Evolutionary conservation across 2,113 vertebrate genomes (phyloP), one percentile per base, ranked within the genome.

Genomic region (Gambusia affinis): DNA sequence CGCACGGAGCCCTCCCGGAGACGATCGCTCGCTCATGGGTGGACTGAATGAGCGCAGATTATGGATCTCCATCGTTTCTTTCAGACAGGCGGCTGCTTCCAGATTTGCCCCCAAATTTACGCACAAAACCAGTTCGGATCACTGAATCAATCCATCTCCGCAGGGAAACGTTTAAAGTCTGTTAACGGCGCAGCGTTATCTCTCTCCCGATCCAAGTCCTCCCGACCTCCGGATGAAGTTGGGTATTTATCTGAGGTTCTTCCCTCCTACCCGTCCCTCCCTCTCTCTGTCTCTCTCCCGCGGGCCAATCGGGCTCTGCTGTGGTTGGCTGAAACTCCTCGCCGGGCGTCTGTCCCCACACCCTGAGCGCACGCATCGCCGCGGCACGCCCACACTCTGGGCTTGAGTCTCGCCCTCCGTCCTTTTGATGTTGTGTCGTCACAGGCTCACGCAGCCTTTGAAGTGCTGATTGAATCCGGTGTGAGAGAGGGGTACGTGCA

Each of bases 241-340:
- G 72, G 80, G 87, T 64, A 86, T 91, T 91, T 93, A 94, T 93
- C 84, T 83, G 74, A 90, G 78, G 75, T 37, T 72, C 70, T 69
- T 69, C 60, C 63, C 85, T 63, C 51, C 14, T 8, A 2, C 61
- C 69, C 72, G 12, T 67, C 75, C 69, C 67, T 35, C 60, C 54
- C 75, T 78, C 83, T 80, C 35, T 12, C 35, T 6, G 33, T 35
- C 7, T 35, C 73, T 57, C 70, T 74, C 75, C 76, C 39, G 84
- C 78, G 69, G 65, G 87, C 94, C 93, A 93, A 92, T 93, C 85
- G 63, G 51, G 8, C 22, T 57, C 75, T 82, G 73, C 75, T 76
- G 79, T 65, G 73, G 72, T 85, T 87, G 88, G 85, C 85, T 79
- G 92, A 80, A 67, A 78, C 78, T 76, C 79, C 68, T 84, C 60